Conservation (phyloP, 1,140 invertebrate species). For the Lepidotrigona ventralis region DNA sequence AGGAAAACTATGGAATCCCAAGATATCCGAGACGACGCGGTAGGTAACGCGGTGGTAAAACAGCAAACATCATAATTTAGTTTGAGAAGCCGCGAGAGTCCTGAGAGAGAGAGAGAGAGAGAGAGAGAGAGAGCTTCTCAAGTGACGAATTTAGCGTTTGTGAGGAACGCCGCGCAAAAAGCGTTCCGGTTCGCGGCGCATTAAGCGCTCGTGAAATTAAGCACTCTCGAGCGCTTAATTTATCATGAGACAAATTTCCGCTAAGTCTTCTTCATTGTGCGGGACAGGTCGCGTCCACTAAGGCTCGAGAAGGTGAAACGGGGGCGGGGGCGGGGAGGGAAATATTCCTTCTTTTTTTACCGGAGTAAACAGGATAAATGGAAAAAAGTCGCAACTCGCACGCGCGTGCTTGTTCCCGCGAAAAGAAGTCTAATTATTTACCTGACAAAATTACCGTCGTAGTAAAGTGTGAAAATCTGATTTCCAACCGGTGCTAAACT, state of each 20-base stretch:
- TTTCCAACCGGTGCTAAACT: neutral
- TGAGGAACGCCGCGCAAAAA: slow-evolving; percentile 3
- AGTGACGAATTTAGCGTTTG: slow-evolving; percentile 8
- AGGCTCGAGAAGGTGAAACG: neutral
- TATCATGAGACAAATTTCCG: slow-evolving; percentile 16
- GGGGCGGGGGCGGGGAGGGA: neutral
- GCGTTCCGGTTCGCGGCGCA: neutral
- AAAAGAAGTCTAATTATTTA: slow-evolving; percentile 6
- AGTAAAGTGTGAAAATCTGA: slow-evolving; percentile 5
- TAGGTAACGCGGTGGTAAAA: neutral
- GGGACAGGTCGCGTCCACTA: neutral
- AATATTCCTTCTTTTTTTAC: slow-evolving; percentile 1
- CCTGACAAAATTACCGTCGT: slow-evolving; percentile 1
- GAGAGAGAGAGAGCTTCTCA: no score
- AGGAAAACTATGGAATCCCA: neutral
- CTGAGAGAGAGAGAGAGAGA: neutral
- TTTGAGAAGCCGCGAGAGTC: neutral
- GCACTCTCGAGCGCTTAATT: slow-evolving; percentile 16
- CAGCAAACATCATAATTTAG: slow-evolving; percentile 6
- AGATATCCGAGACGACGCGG: neutral
- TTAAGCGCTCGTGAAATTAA: slow-evolving; percentile 18
- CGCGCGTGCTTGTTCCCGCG: neutral
- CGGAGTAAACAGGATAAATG: neutral
- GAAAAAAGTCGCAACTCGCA: neutral
- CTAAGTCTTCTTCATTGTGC: slow-evolving; percentile 14